phyloP scores from a whole-genome alignment of 2,888 invertebrate genomes.

The Tetragonula carbonaria region DNA sequence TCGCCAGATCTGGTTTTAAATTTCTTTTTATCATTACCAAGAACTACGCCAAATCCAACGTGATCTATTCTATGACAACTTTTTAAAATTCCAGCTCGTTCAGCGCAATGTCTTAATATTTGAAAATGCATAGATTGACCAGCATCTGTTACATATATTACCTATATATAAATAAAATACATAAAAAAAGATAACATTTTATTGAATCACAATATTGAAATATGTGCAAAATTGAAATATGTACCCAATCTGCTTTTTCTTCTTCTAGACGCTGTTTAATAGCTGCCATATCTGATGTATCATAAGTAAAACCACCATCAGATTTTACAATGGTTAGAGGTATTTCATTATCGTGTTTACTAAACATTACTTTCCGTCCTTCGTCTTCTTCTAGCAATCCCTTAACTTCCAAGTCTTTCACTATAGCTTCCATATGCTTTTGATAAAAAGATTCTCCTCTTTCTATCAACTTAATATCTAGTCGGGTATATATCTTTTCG shows the following conservation, averaged over 20 bases:
- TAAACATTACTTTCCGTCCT: slow-evolving; percentile 94
- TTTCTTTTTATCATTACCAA: slow-evolving; percentile 99
- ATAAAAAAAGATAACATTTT: slow-evolving; percentile 49
- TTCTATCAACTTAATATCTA: slow-evolving; percentile 91
- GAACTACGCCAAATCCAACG: slow-evolving; percentile 97
- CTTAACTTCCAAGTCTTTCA: slow-evolving; percentile 89
- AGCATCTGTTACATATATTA: slow-evolving; percentile 91
- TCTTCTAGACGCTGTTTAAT: slow-evolving; percentile 93
- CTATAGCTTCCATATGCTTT: slow-evolving; percentile 92
- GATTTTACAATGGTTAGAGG: slow-evolving; percentile 98
- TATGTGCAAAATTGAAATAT: background rate
- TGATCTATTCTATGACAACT: slow-evolving; percentile 91
- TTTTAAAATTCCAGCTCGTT: slow-evolving; percentile 90
- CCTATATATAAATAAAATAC: slow-evolving; percentile 61
- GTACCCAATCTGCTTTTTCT: slow-evolving; percentile 94
- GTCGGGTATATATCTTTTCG: slow-evolving; percentile 93
- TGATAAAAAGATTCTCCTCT: slow-evolving; percentile 99
- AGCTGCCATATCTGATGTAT: slow-evolving; percentile 98
- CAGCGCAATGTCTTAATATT: slow-evolving; percentile 91
- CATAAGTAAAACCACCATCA: slow-evolving; percentile 98
- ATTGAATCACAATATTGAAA: background rate
- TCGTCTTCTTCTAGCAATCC: slow-evolving; percentile 92
- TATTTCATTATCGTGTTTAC: slow-evolving; percentile 88
- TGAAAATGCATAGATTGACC: slow-evolving; percentile 94
- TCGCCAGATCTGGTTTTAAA: slow-evolving; percentile 99